A percentile compares a stretch with the other conserved stretches of the same genome.
These are phyloP conservation scores for Nemotelus pantherinus DNA, from an alignment of 2,888 invertebrate genomes.

Conservation along the genomic window DNA sequence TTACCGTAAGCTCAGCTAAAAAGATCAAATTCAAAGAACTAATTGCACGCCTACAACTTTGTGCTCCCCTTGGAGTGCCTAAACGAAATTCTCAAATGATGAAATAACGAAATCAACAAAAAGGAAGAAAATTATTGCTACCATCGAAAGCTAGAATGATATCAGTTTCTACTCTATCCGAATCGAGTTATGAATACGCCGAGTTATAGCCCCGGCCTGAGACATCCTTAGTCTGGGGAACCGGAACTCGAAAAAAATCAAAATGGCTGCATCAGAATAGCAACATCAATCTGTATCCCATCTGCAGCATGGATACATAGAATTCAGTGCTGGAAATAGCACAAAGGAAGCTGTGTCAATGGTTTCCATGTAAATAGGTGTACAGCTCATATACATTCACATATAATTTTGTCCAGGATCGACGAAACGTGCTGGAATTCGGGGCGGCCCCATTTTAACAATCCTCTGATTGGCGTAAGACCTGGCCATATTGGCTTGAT, in stretches of 20 bases:
- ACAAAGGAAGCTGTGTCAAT: neutral
- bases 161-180: too few relatives aligned
- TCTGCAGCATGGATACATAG: slow-evolving; percentile 24
- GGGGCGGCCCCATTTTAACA: slow-evolving; percentile 53
- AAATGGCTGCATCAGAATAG: slow-evolving; percentile 37
- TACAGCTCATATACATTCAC: neutral
- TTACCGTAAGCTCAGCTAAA: too few relatives aligned
- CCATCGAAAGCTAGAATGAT: too few relatives aligned
- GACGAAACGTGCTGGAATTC: slow-evolving; percentile 18
- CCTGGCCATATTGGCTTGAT: slow-evolving; percentile 46
- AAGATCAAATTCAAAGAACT: too few relatives aligned
- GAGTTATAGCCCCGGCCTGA: neutral
- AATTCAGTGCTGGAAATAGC: slow-evolving; percentile 29
- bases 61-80: too few relatives aligned
- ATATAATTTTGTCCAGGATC: slow-evolving; percentile 7
- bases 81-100: too few relatives aligned
- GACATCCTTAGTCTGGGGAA: neutral
- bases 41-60: too few relatives aligned
- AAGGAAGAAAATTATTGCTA: too few relatives aligned
- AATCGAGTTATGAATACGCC: too few relatives aligned
- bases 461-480: slow-evolving; percentile 53
- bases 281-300: slow-evolving; percentile 9
- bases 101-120: too few relatives aligned
- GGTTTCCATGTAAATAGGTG: slow-evolving; percentile 10
- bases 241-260: slow-evolving; percentile 20